Percentiles rank a stretch among this genome's conserved stretches.
These are phyloP conservation scores for Cacoxenus indagator DNA, from an alignment of 2,888 invertebrate species.

Conservation along the genomic window DNA sequence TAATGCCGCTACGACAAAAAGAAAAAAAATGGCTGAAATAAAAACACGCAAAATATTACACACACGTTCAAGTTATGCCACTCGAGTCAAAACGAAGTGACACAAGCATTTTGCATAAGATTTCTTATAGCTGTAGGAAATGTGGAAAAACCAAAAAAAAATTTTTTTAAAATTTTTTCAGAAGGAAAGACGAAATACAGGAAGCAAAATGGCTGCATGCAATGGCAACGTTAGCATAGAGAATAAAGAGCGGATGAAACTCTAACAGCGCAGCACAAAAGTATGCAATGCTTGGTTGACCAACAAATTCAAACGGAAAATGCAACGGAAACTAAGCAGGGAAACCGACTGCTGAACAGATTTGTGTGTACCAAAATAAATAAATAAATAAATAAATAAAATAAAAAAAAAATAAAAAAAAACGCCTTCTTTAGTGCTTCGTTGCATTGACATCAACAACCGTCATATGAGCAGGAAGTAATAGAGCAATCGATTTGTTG, in stretches of 20 bases:
- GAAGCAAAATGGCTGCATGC: not conserved
- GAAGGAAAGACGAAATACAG: not conserved
- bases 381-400: too few species aligned
- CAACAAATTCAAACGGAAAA: constrained; percentile 23
- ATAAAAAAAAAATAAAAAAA: too few species aligned
- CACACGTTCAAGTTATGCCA: not conserved
- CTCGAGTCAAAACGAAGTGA: not conserved
- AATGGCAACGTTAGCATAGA: not conserved
- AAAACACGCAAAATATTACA: not conserved
- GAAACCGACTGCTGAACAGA: not conserved
- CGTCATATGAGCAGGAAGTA: constrained; percentile 54
- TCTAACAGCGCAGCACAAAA: not conserved
- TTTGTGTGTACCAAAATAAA: constrained; percentile 11
- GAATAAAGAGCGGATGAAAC: not conserved
- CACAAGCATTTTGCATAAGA: constrained; percentile 12
- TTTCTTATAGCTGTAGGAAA: not conserved
- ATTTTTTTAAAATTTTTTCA: not conserved
- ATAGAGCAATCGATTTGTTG: constrained; percentile 61
- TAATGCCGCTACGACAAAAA: not conserved
- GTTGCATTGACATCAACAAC: not conserved
- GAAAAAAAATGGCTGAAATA: not conserved
- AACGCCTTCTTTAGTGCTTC: too few species aligned
- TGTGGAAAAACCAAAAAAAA: not conserved
- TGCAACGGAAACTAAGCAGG: not conserved
- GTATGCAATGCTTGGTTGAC: constrained; percentile 27